Evolutionary conservation across 2,797 vertebrate genomes (phyloP).

Genomic region (Eutrigla gurnardus): DNA sequence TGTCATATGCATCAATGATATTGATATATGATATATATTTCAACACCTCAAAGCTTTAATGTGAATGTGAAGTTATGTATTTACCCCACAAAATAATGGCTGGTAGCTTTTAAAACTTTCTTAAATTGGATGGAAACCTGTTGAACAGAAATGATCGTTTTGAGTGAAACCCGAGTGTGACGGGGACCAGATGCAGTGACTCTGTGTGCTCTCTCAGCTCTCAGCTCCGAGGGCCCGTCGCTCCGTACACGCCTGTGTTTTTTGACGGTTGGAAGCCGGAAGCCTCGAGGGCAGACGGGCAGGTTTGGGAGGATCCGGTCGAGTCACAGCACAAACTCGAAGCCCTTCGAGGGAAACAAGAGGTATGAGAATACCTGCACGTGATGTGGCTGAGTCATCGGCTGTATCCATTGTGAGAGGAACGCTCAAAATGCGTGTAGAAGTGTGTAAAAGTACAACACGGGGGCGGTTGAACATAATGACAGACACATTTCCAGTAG

Average conservation of each 20-base stretch:
- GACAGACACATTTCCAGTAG: not conserved
- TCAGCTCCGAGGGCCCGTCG: constrained; percentile 80
- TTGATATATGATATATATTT: no score
- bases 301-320: constrained; percentile 90
- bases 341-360: constrained; percentile 72
- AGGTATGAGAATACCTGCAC: constrained; percentile 67
- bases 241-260: constrained; percentile 86
- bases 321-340: constrained; percentile 90
- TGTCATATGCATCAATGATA: not conserved
- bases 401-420: not conserved
- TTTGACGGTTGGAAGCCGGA: constrained; percentile 87
- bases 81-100: not conserved
- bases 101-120: not conserved
- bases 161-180: not conserved
- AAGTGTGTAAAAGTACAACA: constrained; percentile 22
- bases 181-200: not conserved
- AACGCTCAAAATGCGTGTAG: not conserved
- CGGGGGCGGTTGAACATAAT: not conserved
- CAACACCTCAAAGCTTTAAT: not conserved
- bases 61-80: not conserved
- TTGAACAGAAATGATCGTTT: not conserved
- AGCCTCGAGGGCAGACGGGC: constrained; percentile 75
- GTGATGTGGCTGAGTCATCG: not conserved
- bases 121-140: not conserved
- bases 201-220: constrained; percentile 58